Conservation (phyloP, 2,888 invertebrate genomes). For the Aspidapion aeneum region DNA sequence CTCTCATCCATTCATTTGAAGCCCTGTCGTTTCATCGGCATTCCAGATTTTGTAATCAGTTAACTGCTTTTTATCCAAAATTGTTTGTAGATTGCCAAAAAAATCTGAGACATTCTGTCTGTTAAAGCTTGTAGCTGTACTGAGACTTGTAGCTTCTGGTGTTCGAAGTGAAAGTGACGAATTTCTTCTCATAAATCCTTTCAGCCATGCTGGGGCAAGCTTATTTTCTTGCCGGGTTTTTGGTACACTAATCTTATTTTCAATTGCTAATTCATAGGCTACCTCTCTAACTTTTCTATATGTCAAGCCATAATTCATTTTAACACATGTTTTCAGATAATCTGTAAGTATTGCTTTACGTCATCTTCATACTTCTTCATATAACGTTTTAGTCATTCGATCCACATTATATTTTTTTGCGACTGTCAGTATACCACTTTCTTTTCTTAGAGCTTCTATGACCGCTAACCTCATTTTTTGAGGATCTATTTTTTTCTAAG, state of each 20-base stretch:
- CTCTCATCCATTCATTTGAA: neutral
- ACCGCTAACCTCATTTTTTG: too few relatives aligned
- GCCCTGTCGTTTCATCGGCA: neutral
- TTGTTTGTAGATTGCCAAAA: neutral
- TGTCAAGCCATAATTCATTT: neutral
- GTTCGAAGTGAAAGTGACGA: neutral
- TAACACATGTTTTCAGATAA: neutral
- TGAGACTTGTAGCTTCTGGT: slow-evolving; percentile 4
- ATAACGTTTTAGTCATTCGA: too few relatives aligned
- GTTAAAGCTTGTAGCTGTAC: neutral
- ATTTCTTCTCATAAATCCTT: neutral
- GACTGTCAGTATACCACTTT: too few relatives aligned
- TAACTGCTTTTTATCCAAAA: neutral
- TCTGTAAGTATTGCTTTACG: neutral
- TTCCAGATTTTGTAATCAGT: neutral
- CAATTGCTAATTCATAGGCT: neutral
- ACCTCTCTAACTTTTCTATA: neutral
- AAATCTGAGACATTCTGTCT: neutral
- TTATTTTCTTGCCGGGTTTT: neutral
- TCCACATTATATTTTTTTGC: too few relatives aligned
- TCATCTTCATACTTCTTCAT: neutral
- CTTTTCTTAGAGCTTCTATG: too few relatives aligned
- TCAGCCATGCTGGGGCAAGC: neutral
- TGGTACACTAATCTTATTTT: neutral
- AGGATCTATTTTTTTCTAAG: too few relatives aligned